phyloP scores from a whole-genome alignment of 2,113 vertebrate species.

The Ramphastos sulfuratus region DNA sequence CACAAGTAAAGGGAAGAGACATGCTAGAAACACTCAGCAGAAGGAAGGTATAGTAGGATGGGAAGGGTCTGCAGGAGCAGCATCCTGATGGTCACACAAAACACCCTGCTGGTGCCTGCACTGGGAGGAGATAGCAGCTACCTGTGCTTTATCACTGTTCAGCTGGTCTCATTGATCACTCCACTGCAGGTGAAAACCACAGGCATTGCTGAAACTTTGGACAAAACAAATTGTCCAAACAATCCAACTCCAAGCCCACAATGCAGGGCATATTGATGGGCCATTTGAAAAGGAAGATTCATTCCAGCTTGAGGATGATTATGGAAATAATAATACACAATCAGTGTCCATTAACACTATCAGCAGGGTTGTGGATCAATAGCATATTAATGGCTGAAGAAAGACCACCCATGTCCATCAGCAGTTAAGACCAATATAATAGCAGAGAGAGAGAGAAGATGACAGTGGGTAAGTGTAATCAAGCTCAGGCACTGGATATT shows the following conservation, averaged over 20 bases:
- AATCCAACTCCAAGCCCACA: slow-evolving; percentile 19
- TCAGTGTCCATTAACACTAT: slow-evolving; percentile 61
- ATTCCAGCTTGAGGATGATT: slow-evolving; percentile 49
- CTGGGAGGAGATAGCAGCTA: not conserved
- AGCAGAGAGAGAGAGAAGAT: not conserved
- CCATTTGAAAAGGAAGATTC: slow-evolving; percentile 51
- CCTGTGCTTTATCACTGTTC: not conserved
- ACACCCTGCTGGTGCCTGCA: not conserved
- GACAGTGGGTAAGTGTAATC: not conserved
- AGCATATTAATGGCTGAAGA: slow-evolving; percentile 54
- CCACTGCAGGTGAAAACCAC: slow-evolving; percentile 7
- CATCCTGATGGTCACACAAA: not conserved
- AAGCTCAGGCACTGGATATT: not conserved
- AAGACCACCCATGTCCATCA: not conserved
- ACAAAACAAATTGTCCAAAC: slow-evolving; percentile 44
- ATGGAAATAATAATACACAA: slow-evolving; percentile 69
- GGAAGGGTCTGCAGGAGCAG: not conserved
- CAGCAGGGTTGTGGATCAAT: slow-evolving; percentile 50
- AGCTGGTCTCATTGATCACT: not conserved
- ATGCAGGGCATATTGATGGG: slow-evolving; percentile 3
- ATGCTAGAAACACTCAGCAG: not conserved
- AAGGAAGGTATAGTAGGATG: not conserved
- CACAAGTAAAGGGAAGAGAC: fast-evolving
- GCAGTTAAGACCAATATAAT: not conserved
- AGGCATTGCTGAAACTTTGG: slow-evolving; percentile 9